Evolutionary conservation across 2,113 vertebrate genomes (phyloP).

Genomic region (Callopanchax toddi): DNA sequence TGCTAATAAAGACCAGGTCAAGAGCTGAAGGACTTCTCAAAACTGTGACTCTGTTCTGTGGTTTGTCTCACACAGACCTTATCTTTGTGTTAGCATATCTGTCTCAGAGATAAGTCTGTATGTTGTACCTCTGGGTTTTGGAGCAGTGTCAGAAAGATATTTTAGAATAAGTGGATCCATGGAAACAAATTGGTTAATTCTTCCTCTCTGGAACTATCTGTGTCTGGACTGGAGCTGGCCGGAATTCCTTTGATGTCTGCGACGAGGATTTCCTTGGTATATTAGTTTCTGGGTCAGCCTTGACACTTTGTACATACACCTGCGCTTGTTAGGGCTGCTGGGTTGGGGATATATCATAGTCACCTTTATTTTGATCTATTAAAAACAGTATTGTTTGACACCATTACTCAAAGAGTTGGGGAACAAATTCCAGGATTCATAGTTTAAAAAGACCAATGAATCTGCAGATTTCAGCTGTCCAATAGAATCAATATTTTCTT

Average conservation of each 20-base stretch:
- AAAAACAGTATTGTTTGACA: too few species aligned
- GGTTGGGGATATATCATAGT: too few species aligned
- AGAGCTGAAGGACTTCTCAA: constrained; percentile 74
- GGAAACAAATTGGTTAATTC: constrained; percentile 77
- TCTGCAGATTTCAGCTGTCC: too few species aligned
- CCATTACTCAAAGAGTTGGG: too few species aligned
- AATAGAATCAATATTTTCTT: too few species aligned
- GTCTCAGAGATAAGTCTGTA: constrained; percentile 58
- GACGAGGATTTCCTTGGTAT: constrained; percentile 58
- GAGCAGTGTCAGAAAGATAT: constrained; percentile 58
- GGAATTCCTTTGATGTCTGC: constrained; percentile 53
- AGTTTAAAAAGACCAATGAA: too few species aligned
- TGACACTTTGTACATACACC: not conserved
- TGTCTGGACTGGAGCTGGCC: constrained; percentile 38
- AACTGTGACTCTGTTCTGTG: constrained; percentile 43
- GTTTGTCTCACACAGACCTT: constrained; percentile 26
- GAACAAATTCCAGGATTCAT: too few species aligned
- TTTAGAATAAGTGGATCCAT: constrained; percentile 53
- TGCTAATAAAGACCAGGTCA: constrained; percentile 93
- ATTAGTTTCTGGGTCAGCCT: constrained; percentile 25
- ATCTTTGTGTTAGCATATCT: constrained; percentile 47
- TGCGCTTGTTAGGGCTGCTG: too few species aligned
- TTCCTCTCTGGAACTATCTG: constrained; percentile 61
- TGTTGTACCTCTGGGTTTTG: constrained; percentile 52
- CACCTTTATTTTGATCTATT: too few species aligned